A percentile compares a stretch with the other conserved stretches of the same genome.
Evolutionary conservation across 2,113 vertebrate species (phyloP).

Genomic region (Myotis lucifugus): DNA sequence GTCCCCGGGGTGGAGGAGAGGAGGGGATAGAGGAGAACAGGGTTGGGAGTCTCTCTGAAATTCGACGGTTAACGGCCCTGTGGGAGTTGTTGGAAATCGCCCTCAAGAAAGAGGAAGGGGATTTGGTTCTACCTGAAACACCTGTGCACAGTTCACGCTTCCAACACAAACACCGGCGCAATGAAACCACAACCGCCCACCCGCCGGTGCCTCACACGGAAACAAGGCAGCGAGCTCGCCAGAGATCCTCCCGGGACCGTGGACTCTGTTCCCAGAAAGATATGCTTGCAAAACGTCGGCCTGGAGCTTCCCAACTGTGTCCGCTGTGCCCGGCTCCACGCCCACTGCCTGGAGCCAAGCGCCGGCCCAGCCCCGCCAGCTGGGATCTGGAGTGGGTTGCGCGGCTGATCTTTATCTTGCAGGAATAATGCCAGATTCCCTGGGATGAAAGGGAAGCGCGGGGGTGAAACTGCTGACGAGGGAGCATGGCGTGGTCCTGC

Average conservation of each 20-base stretch:
- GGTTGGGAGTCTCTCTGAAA: background rate
- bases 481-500: background rate
- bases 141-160: background rate
- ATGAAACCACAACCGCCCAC: background rate
- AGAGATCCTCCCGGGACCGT: background rate
- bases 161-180: background rate
- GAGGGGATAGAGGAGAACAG: rapidly evolving
- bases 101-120: background rate
- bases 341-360: background rate
- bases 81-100: rapidly evolving
- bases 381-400: background rate
- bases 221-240: background rate
- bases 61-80: rapidly evolving
- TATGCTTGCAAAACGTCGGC: background rate
- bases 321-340: rapidly evolving
- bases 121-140: background rate
- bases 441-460: conserved; percentile 59
- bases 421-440: conserved; percentile 24
- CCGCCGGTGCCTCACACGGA: rapidly evolving
- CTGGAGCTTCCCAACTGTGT: background rate
- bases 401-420: conserved; percentile 50
- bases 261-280: background rate
- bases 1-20: background rate
- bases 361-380: background rate
- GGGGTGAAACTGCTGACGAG: background rate